Base-by-base conservation (phyloP, 2,113 vertebrate genomes). In the Petaurus breviceps region DNA sequence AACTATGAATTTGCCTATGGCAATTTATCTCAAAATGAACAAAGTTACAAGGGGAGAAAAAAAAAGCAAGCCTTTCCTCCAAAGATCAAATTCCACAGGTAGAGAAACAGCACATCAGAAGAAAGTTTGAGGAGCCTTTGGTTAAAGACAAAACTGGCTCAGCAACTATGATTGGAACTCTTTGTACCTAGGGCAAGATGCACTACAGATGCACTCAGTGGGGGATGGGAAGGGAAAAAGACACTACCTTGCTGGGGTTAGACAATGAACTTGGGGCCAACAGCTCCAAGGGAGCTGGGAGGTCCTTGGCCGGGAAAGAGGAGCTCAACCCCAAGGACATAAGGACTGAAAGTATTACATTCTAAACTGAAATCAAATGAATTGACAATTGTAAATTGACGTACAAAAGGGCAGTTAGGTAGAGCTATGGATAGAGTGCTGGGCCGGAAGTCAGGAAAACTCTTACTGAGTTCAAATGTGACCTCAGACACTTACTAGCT, bases 81-180 rank as follows among this genome's bases (percentile, higher is more conserved):
- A 92, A 97, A 61, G 61, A 16, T 49, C 84, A 68, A 51, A 47
- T 96, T 96, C 46, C 95, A 11, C 51, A 91, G 14, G 94, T 51
- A 90, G 37, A 68, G 26, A 95, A 93, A 92, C 24, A 16, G n/a
- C 2, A 50, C n/a, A 84, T 84, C 68, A 84, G 68, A 43, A 43
- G 28, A 68, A 57, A 31, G 57, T 68, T 68, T 68, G 28, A 68
- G 57, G 11, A 37, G 31, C 28, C 57, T 68, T 68, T 68, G 57
- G 55, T 68, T 68, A 68, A 68, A 37, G 57, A 68, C 57, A 68
- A 8, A 68, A 37, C 28, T 68, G 55, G 57, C 57, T 68, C 9
- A 68, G 68, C 16, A 84, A n/a, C 68, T 68, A 37, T 37, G 14
- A 68, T 31, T 68, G 22, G 31, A 68, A 84, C 5, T 77, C 31